phyloP scores from a whole-genome alignment of 2,888 invertebrate species.

The Lordiphosa andalusiaca region DNA sequence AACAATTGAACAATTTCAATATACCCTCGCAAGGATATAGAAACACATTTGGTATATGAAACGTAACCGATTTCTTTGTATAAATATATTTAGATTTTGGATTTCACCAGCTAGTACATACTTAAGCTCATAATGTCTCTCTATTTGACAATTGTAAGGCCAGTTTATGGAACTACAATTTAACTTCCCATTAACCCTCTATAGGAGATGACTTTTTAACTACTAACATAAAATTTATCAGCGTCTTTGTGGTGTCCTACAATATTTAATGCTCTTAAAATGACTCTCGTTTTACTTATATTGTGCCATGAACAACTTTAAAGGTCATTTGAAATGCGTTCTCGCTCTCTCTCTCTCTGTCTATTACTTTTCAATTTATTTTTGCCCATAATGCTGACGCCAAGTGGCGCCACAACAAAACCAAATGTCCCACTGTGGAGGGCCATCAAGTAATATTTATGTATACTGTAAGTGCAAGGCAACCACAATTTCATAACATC shows the following conservation, averaged over 20 bases:
- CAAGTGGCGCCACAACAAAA: slow-evolving; percentile 9
- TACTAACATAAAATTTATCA: not conserved
- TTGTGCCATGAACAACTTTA: slow-evolving; percentile 19
- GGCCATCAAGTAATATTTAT: slow-evolving; percentile 14
- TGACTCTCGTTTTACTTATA: slow-evolving; percentile 1
- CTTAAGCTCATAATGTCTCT: no score
- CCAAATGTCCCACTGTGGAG: slow-evolving; percentile 39
- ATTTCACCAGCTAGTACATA: no score
- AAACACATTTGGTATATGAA: no score
- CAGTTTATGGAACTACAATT: no score
- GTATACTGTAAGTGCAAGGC: slow-evolving; percentile 23
- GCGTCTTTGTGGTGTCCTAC: not conserved
- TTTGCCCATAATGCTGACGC: slow-evolving; percentile 32
- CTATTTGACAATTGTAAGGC: no score
- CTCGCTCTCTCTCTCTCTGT: not conserved
- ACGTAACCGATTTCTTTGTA: no score
- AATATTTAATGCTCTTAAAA: slow-evolving; percentile 19
- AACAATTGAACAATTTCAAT: no score
- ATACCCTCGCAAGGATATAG: no score
- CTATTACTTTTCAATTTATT: slow-evolving; percentile 29
- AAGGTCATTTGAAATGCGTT: slow-evolving; percentile 17
- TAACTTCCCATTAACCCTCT: no score
- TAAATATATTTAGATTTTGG: no score
- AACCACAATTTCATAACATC: slow-evolving; percentile 58
- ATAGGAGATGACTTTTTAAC: slow-evolving; percentile 3